Conservation (phyloP, 2,888 invertebrate genomes). For the Melolontha melolontha region DNA sequence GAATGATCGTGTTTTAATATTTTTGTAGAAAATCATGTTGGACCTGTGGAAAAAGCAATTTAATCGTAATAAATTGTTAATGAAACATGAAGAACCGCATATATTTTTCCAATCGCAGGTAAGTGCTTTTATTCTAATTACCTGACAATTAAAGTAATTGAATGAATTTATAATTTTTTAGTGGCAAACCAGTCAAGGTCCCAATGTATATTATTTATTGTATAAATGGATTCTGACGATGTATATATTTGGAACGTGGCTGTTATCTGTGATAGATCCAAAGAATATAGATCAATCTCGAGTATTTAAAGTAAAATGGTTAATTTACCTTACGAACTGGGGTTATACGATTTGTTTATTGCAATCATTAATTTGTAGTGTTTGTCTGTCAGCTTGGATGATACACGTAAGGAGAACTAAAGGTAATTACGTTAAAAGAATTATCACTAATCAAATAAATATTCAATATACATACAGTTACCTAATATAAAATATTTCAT, state of each 20-base stretch:
- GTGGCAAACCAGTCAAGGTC: constrained; percentile 70
- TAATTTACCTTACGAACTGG: constrained; percentile 82
- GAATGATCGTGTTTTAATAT: not conserved
- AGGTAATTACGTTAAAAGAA: too few relatives aligned
- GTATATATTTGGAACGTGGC: constrained; percentile 62
- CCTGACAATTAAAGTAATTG: too few relatives aligned
- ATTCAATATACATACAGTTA: not conserved
- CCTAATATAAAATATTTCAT: too few relatives aligned
- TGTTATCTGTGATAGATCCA: constrained; percentile 62
- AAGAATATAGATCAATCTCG: constrained; percentile 60
- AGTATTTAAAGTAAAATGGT: constrained; percentile 73
- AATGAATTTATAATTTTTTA: constrained; percentile 53
- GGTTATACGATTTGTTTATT: constrained; percentile 71
- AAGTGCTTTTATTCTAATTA: constrained; percentile 45
- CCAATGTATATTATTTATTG: constrained; percentile 65
- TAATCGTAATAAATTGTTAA: constrained; percentile 53
- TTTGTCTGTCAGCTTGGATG: constrained; percentile 53
- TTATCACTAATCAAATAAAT: constrained; percentile 11
- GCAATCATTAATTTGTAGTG: constrained; percentile 69
- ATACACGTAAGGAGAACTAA: constrained; percentile 20
- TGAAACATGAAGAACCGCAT: constrained; percentile 56
- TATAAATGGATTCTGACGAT: constrained; percentile 71
- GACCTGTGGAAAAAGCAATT: constrained; percentile 58
- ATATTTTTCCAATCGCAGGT: constrained; percentile 60
- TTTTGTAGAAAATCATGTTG: constrained; percentile 49